Percentiles rank a stretch among this genome's conserved stretches.
These are phyloP conservation scores for Lichenostomus cassidix DNA, from an alignment of 2,113 vertebrate species.

Conservation along the genomic window DNA sequence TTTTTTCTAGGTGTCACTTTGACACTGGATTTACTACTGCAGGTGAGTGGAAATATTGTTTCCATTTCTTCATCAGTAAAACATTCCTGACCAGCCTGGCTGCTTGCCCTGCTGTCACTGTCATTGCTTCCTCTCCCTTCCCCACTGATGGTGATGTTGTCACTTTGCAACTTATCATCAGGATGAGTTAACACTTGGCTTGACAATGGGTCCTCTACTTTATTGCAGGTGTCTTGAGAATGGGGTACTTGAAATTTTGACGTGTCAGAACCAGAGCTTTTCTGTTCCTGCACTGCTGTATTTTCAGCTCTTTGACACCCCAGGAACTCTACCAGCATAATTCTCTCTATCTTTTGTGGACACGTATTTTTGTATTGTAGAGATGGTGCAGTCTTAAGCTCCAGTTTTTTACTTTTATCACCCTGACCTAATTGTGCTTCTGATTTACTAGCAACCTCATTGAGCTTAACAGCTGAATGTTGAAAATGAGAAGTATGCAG, in stretches of 20 bases:
- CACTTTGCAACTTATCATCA: background rate
- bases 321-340: constrained; percentile 29
- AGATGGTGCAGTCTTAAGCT: constrained; percentile 15
- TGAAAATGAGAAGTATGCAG: background rate
- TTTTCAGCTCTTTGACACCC: constrained; percentile 12
- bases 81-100: background rate
- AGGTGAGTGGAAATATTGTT: background rate
- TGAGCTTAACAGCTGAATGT: constrained; percentile 6
- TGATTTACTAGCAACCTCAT: constrained; percentile 40
- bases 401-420: constrained; percentile 35
- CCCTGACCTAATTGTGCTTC: constrained; percentile 72
- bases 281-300: background rate
- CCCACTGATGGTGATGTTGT: background rate
- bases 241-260: constrained; percentile 1
- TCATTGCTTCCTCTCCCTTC: background rate
- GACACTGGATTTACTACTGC: background rate
- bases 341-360: constrained; percentile 53
- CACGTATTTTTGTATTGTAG: constrained; percentile 10
- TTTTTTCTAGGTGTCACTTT: background rate
- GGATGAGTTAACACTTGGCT: background rate
- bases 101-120: background rate
- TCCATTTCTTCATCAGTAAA: background rate
- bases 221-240: background rate
- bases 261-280: background rate
- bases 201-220: background rate